A percentile compares a stretch with the other conserved stretches of the same genome.
These are phyloP conservation scores for Serranus cabrilla DNA, from an alignment of 2,797 vertebrate genomes.

Conservation along the genomic window DNA sequence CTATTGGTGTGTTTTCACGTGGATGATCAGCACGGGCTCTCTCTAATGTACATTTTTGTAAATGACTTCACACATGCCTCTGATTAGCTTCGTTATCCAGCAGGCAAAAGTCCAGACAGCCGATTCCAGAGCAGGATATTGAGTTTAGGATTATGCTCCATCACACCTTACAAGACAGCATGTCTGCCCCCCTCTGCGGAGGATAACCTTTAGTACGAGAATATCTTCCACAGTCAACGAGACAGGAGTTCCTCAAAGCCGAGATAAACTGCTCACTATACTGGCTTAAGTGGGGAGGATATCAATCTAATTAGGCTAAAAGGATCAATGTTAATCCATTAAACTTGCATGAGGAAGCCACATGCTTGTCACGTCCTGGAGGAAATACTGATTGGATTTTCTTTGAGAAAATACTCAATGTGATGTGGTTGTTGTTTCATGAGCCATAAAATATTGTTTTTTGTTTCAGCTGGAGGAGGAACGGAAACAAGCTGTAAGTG, in stretches of 20 bases:
- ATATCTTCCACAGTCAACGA: constrained; percentile 39
- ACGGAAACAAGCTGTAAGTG: constrained; percentile 92
- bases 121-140: constrained; percentile 23
- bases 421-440: constrained; percentile 46
- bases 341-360: constrained; percentile 63
- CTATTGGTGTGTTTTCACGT: background rate
- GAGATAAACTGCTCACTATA: constrained; percentile 55
- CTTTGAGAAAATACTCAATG: constrained; percentile 28
- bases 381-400: constrained; percentile 36
- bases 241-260: constrained; percentile 51
- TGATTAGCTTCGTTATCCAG: constrained; percentile 8
- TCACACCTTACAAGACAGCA: constrained; percentile 34
- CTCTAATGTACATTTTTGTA: background rate
- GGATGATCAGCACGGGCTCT: background rate
- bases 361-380: constrained; percentile 46
- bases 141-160: constrained; percentile 38
- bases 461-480: constrained; percentile 92
- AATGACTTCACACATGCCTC: background rate
- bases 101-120: constrained; percentile 20
- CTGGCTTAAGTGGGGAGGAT: constrained; percentile 54
- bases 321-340: constrained; percentile 77
- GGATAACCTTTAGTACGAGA: constrained; percentile 41
- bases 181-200: constrained; percentile 8
- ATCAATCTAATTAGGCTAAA: constrained; percentile 71
- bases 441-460: constrained; percentile 55